phyloP scores from a whole-genome alignment of 2,797 vertebrate species.

The Delichon dasypus region DNA sequence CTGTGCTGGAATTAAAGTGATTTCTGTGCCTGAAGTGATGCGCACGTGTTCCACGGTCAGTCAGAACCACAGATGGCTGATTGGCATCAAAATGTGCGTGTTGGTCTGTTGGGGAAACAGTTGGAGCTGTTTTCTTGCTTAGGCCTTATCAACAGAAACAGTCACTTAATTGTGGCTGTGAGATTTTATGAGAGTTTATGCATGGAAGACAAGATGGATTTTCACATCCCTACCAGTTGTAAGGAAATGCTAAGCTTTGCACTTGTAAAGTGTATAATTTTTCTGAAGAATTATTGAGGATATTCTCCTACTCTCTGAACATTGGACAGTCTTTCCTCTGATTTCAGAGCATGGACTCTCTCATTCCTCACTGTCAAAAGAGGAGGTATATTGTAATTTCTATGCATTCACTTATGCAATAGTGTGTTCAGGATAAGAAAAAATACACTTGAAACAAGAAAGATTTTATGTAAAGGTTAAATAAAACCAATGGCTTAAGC shows the following conservation, averaged over 20 bases:
- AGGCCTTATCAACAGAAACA: neutral
- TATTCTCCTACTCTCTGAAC: neutral
- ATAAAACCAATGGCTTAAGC: neutral
- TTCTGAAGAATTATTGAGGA: neutral
- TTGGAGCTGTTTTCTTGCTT: neutral
- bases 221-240: neutral
- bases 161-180: neutral
- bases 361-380: neutral
- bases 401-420: neutral
- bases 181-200: neutral
- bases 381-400: neutral
- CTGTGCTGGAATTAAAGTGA: neutral
- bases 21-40: neutral
- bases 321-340: neutral
- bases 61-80: neutral
- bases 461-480: neutral
- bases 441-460: neutral
- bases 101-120: neutral
- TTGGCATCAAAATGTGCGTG: fast-evolving
- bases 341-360: neutral
- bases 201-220: neutral
- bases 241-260: neutral
- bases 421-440: neutral
- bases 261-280: neutral
- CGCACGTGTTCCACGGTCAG: neutral